Base-by-base conservation (phyloP, 1,140 invertebrate genomes). In the Bombus difficillimus region DNA sequence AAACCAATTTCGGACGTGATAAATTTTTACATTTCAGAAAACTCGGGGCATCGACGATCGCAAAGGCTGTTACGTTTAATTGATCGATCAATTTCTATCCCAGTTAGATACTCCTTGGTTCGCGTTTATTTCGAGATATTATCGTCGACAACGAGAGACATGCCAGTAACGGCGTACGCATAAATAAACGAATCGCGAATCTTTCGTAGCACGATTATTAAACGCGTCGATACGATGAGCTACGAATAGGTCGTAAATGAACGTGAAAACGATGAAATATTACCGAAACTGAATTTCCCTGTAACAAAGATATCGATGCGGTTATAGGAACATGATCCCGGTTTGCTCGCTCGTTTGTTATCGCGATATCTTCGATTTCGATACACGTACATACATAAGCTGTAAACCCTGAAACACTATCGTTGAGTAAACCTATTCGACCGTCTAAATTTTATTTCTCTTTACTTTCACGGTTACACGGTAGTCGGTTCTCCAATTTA, bases 151-250 rank as follows among this genome's bases (percentile, higher is more conserved):
- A 71, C 12, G 37, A 13, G 18, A 25, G n/a, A 34, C 3, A 18
- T 2, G 5, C 9, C 6, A 9, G 25, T 8, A 2, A n/a, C 10
- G 47, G 18, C 47, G 28, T 8, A 18, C 0, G 43, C 53, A 57
- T n/a, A 57, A 81, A 72, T 72, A 81, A 81, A 57, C 28, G 34
- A 80, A 68, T 39, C n/a, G 64, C 39, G 18, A 80, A n/a, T n/a
- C 43, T 37, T 39, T 43, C 18, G 47, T 22, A 22, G 28, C 25
- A 3, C 41, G 41, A 34, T 80, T 69, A 8, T 25, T 22, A 22
- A 18, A 53, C 47, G 43, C 2, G 64, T 18, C 28, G 28, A 10
- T 4, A 18, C 34, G n/a, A 18, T 3, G 66, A 25, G 32, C 39
- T 39, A 39, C 22, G 25, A 72, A 39, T 80, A 47, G 34, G 13